Conservation (phyloP, 2,888 invertebrate genomes). For the Mimumesa dahlbomi region DNA sequence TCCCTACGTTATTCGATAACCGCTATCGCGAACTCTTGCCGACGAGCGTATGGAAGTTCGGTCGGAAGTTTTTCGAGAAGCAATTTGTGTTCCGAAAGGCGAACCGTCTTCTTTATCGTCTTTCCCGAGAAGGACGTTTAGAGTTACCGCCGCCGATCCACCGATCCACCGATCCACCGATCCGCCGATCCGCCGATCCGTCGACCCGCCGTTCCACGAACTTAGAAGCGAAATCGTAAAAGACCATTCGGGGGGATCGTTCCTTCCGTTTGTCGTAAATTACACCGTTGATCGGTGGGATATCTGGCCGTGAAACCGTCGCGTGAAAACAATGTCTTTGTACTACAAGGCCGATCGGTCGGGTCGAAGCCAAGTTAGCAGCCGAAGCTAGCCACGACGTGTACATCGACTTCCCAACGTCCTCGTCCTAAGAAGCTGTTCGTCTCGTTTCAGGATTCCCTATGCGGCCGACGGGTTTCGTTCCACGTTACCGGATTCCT, state of each 20-base stretch:
- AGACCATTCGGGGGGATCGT: too few relatives aligned
- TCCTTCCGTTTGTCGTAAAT: too few relatives aligned
- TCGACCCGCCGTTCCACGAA: background rate
- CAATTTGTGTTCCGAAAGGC: constrained; percentile 30
- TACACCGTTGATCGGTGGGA: too few relatives aligned
- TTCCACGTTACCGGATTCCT: constrained; percentile 13
- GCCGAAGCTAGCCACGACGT: too few relatives aligned
- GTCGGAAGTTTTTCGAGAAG: constrained; percentile 11
- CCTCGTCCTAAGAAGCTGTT: background rate
- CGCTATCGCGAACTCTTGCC: background rate
- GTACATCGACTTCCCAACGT: too few relatives aligned
- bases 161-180: background rate
- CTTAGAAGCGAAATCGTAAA: background rate
- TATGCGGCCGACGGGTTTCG: background rate
- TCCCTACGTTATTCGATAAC: background rate
- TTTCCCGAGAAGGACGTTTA: constrained; percentile 13
- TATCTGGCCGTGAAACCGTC: background rate
- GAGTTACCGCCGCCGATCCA: background rate
- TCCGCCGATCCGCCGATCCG: background rate
- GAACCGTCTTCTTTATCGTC: constrained; percentile 20
- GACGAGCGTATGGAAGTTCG: too few relatives aligned
- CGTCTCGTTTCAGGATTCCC: background rate
- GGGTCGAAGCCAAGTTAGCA: too few relatives aligned
- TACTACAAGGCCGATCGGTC: too few relatives aligned
- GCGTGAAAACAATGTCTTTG: too few relatives aligned